phyloP scores from a whole-genome alignment of 2,797 vertebrate species.

The Sebastes matsubarae region DNA sequence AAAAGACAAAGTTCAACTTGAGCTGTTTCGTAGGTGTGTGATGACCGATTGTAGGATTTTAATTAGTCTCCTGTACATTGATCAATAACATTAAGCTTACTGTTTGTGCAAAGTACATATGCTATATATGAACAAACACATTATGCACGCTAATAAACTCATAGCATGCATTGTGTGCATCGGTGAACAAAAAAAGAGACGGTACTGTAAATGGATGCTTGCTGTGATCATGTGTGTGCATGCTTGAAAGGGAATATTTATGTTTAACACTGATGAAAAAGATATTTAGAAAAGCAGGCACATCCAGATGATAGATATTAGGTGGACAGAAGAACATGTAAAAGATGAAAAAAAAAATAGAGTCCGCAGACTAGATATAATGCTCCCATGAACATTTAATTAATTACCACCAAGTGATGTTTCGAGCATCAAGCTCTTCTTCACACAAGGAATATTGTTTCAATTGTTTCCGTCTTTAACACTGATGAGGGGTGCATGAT shows the following conservation, averaged over 20 bases:
- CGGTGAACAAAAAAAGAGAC: not conserved
- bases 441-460: not conserved
- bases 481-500: not conserved
- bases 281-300: not conserved
- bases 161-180: not conserved
- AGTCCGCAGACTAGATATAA: not conserved
- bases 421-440: not conserved
- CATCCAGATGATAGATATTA: not conserved
- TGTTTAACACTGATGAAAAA: too few relatives aligned
- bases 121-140: not conserved
- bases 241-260: too few relatives aligned
- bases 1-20: not conserved
- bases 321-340: not conserved
- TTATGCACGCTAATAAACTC: not conserved
- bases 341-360: not conserved
- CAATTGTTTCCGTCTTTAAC: not conserved
- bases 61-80: not conserved
- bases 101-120: not conserved
- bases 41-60: not conserved
- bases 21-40: not conserved
- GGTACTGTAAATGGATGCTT: not conserved
- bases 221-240: constrained; percentile 3
- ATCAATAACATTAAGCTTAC: not conserved
- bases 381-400: not conserved
- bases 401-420: not conserved